Percentiles rank a stretch among this genome's conserved stretches.
phyloP scores from a whole-genome alignment of 1,140 invertebrate genomes.

The Hycleus cichorii region DNA sequence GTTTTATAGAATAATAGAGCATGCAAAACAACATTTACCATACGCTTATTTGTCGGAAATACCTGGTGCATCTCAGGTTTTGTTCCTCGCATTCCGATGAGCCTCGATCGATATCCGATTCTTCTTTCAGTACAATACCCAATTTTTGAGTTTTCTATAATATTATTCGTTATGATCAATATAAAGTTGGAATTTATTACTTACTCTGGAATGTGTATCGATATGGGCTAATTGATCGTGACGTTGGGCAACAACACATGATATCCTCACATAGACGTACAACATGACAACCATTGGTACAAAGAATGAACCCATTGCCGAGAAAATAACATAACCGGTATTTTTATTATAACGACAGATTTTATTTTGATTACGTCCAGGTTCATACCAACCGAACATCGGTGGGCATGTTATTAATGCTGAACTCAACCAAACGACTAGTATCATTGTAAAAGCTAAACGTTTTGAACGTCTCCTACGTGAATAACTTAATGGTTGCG shows the following conservation, averaged over 20 bases:
- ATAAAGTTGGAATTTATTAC: not conserved
- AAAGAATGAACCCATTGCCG: conserved; percentile 87
- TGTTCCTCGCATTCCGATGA: conserved; percentile 38
- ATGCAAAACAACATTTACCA: conserved; percentile 20
- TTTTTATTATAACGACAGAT: conserved; percentile 72
- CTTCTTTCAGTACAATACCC: conserved; percentile 33
- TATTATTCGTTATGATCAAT: not conserved
- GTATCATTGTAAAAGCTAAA: conserved; percentile 69
- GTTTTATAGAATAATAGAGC: not conserved
- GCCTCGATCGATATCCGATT: conserved; percentile 37
- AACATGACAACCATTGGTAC: conserved; percentile 87
- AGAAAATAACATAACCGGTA: conserved; percentile 82
- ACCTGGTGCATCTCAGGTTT: conserved; percentile 31
- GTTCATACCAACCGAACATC: conserved; percentile 70
- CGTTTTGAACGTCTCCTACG: conserved; percentile 68
- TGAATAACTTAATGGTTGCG: conserved; percentile 73
- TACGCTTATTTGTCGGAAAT: conserved; percentile 24
- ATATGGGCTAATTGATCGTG: conserved; percentile 41
- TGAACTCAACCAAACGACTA: conserved; percentile 74
- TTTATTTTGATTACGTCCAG: conserved; percentile 44
- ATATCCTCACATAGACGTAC: conserved; percentile 83
- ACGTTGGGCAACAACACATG: conserved; percentile 69
- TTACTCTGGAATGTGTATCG: conserved; percentile 31
- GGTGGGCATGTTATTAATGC: conserved; percentile 78
- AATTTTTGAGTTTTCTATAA: conserved; percentile 39